Evolutionary conservation across 2,888 invertebrate genomes (phyloP), one percentile per base, ranked within the genome.

Genomic region (Arge pagana): DNA sequence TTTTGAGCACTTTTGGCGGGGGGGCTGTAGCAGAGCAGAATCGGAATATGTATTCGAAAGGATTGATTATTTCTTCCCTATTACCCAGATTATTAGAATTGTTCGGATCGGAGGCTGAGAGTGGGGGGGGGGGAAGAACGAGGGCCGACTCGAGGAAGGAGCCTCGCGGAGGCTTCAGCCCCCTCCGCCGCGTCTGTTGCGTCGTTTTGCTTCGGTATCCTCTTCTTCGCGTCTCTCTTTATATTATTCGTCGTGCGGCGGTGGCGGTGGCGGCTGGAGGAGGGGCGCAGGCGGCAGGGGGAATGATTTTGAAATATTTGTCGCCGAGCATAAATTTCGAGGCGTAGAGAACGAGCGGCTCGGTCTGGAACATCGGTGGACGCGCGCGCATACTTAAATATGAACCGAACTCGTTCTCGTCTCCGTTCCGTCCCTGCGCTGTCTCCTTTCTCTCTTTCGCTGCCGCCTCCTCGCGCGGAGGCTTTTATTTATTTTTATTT

Each of bases 251-350:
- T 21, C 13, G 8, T 28, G 18, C 16, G 4, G 3, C 3, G 7
- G 7, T 33, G 3, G 8, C 28, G 7, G 7, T 6, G 39, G 8
- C 26, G n/a, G 41, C 28, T 26, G 42, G 43, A 43, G 31, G 43
- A 43, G 33, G 35, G 21, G 45, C 21, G 39, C 30, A n/a, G 39
- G 31, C 42, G 37, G 42, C 16, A 50, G 49, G 56, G 57, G 57
- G 62, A 64, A 64, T 61, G 67, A 71, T 72, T 73, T 73, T 71
- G 71, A 73, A 73, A 73, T 73, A 73, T 73, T 73, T 73, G 70
- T 73, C 72, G 70, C 71, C 69, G 57, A 51, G 62, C 71, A 72
- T 74, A 73, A 73, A 73, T 73, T 70, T 68, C 67, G 62, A 64
- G 66, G 64, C 68, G 63, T n/a, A n/a, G n/a, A n/a, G n/a, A n/a